Percentiles rank a stretch among this genome's conserved stretches.
phyloP scores from a whole-genome alignment of 2,888 invertebrate species.

The Agonopterix alstromeriana region DNA sequence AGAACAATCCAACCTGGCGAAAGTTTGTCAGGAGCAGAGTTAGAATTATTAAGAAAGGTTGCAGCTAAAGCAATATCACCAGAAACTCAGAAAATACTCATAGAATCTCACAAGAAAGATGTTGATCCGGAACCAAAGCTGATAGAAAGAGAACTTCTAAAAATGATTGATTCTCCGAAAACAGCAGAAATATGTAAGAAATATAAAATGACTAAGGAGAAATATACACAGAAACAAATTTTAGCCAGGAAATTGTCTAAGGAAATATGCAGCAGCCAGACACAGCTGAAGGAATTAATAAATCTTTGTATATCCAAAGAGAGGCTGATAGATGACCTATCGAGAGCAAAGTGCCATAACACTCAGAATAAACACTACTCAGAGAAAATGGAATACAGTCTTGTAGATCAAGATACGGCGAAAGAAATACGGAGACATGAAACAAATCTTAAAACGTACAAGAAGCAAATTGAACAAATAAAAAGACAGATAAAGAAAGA shows the following conservation, averaged over 20 bases:
- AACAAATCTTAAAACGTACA: conserved; percentile 83
- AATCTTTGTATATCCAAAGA: conserved; percentile 81
- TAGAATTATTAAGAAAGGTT: conserved; percentile 77
- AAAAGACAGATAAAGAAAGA: conserved; percentile 85
- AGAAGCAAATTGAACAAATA: conserved; percentile 85
- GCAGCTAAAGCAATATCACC: conserved; percentile 74
- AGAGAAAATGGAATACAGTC: conserved; percentile 76
- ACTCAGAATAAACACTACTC: conserved; percentile 57
- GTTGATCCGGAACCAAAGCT: conserved; percentile 74
- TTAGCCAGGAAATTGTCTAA: conserved; percentile 65
- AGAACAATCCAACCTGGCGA: conserved; percentile 79
- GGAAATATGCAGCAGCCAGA: conserved; percentile 81
- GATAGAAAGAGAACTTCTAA: conserved; percentile 67
- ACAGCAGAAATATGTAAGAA: conserved; percentile 68
- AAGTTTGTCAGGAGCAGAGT: conserved; percentile 76
- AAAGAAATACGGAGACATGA: conserved; percentile 84
- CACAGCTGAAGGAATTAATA: conserved; percentile 84
- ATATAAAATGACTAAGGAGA: conserved; percentile 72
- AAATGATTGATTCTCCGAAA: conserved; percentile 72
- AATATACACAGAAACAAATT: conserved; percentile 68
- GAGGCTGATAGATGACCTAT: conserved; percentile 82
- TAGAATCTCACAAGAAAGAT: conserved; percentile 75
- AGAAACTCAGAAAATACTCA: conserved; percentile 70
- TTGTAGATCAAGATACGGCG: conserved; percentile 73
- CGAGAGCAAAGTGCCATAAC: conserved; percentile 48